Conservation (phyloP, 2,888 invertebrate species). For the Hypomecis punctinalis region DNA sequence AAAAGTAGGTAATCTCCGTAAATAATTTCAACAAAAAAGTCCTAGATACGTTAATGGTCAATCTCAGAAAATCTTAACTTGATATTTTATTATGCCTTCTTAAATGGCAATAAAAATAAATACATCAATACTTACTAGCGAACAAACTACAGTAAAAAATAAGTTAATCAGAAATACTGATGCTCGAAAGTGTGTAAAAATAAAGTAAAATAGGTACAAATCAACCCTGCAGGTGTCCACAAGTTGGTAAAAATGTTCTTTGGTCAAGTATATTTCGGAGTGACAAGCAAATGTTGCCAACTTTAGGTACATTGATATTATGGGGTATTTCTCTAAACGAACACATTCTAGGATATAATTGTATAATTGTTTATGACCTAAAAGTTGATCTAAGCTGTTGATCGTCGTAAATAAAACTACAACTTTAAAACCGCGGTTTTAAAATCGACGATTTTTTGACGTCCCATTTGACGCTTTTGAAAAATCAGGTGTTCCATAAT, state of each 20-base stretch:
- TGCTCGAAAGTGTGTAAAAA: constrained; percentile 25
- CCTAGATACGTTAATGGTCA: too few relatives aligned
- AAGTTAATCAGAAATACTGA: constrained; percentile 39
- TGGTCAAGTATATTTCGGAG: constrained; percentile 35
- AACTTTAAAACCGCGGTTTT: too few relatives aligned
- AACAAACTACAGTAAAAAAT: constrained; percentile 14
- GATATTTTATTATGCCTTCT: background rate
- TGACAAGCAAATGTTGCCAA: constrained; percentile 14
- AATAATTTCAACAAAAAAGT: too few relatives aligned
- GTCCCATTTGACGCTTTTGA: too few relatives aligned
- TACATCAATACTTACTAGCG: constrained; percentile 20
- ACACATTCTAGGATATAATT: too few relatives aligned
- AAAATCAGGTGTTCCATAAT: too few relatives aligned
- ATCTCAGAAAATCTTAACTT: background rate
- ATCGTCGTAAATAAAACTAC: too few relatives aligned
- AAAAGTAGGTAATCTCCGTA: too few relatives aligned
- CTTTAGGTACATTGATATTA: constrained; percentile 11
- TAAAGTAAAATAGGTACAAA: constrained; percentile 28
- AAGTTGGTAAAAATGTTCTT: constrained; percentile 38
- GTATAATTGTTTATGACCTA: too few relatives aligned
- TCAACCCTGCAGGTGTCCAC: constrained; percentile 19
- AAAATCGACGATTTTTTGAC: too few relatives aligned
- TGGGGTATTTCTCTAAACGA: too few relatives aligned
- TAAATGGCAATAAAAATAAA: constrained; percentile 22
- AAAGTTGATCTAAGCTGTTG: too few relatives aligned